Evolutionary conservation across 2,113 vertebrate genomes (phyloP).

Genomic region (Okapia johnstoni): DNA sequence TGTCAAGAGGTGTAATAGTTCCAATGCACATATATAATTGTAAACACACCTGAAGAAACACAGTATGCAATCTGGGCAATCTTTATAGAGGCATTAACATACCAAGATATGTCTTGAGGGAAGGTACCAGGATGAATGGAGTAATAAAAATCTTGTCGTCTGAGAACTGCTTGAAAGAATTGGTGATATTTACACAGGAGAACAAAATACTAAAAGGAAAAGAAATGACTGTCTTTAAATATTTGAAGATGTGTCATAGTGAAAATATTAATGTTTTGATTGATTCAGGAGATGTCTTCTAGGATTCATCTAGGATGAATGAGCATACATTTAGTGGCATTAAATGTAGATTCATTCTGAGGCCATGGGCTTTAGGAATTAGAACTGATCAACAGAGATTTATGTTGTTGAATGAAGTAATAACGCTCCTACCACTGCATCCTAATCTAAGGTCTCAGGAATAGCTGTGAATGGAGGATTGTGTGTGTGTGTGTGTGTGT

Average conservation of each 20-base stretch:
- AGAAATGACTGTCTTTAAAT: slow-evolving; percentile 35
- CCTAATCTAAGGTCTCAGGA: not conserved
- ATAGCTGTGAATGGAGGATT: not conserved
- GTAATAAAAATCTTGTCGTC: slow-evolving; percentile 6
- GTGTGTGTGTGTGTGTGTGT: not conserved
- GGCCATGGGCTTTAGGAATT: not conserved
- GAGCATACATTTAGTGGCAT: not conserved
- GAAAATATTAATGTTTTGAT: slow-evolving; percentile 39
- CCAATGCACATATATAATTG: not conserved
- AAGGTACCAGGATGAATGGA: not conserved
- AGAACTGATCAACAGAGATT: not conserved
- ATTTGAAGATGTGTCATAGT: slow-evolving; percentile 31
- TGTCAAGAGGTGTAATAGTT: not conserved
- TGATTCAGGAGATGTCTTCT: not conserved
- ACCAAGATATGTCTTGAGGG: not conserved
- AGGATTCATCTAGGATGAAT: not conserved
- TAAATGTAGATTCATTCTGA: slow-evolving; percentile 12
- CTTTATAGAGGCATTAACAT: not conserved
- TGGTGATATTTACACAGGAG: slow-evolving; percentile 6
- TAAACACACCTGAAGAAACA: slow-evolving; percentile 27
- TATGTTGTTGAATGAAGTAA: not conserved
- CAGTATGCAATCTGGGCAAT: not conserved
- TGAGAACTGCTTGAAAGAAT: slow-evolving; percentile 16
- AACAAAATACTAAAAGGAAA: slow-evolving; percentile 17
- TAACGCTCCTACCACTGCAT: not conserved